Evolutionary conservation across 2,888 invertebrate species (phyloP), one percentile per base, ranked within the genome.

Genomic region (Pseudoips prasinana): DNA sequence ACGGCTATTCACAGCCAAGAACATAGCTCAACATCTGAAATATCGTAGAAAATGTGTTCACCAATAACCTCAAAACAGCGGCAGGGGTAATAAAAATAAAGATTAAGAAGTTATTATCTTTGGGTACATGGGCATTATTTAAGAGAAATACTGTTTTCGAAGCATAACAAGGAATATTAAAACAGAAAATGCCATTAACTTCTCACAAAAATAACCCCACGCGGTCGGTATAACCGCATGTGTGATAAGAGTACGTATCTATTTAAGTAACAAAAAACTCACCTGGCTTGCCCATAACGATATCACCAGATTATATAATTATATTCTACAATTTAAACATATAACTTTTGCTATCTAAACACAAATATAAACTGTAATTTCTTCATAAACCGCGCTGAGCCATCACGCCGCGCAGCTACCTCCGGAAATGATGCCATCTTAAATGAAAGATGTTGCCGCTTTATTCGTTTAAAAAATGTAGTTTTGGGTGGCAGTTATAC

Each of bases 221-320:
- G 73, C 66, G 75, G 74, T 41, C n/a, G n/a, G n/a, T n/a, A n/a
- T n/a, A 10, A 33, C 39, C 50, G 51, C 53, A 50, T 41, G 33
- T 29, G 19, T 8, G 1, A 22, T 11, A 27, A 28, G 8, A 14
- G 14, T 20, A 11, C 33, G 11, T n/a, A 14, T 25, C 9, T 1
- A 42, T 24, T 11, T 39, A 29, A 0, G 7, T 32, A 6, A 24
- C 10, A 42, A 47, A 37, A 22, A 33, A 64, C 84, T 75, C 52
- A 87, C 86, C 86, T 57, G 87, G 87, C 64, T 77, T 86, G 14
- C 86, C 86, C 86, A 87, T 87, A 45, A 35, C 31, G 27, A 38
- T 37, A 30, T 34, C 56, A 59, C 49, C 33, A 41, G 29, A 22
- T 40, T 33, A 30, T 40, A 39, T 45, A 34, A 45, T 51, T 17